Evolutionary conservation across 2,113 vertebrate genomes (phyloP), one percentile per base, ranked within the genome.

Genomic region (Zosterops lateralis): DNA sequence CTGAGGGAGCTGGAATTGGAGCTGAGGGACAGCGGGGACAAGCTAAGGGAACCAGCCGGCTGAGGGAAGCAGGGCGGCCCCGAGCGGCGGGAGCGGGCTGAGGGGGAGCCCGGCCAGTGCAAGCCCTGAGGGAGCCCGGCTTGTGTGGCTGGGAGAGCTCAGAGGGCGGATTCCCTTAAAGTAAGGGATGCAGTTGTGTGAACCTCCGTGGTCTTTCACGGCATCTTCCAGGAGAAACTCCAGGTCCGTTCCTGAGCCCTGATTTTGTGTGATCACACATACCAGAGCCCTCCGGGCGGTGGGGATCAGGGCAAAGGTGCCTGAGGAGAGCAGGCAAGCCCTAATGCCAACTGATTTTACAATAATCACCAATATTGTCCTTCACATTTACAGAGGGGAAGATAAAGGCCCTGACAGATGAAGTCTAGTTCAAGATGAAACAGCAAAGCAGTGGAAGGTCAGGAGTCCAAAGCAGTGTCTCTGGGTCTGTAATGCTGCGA

Each of bases 71-170:
- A 7, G 34, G 19, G 17, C 22, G 2, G 8, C 12, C 9, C 21
- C 40, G 61, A 84, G 53, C 17, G 25, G 10, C 54, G 19, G 14
- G 2, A 14, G 9, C 24, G 34, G 7, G 9, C 12, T 38, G 74
- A 84, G 29, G 22, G 10, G 6, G 7, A 60, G 20, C 15, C 10
- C 0, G 6, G 10, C 2, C 36, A 1, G 8, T 11, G 28, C 34
- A 8, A 28, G 40, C 28, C 10, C 28, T 22, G 22, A 38, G 21
- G 58, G 9, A 48, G 13, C 24, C 34, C 25, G 5, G 31, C 3
- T 73, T 16, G 4, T 76, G 26, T 6, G 6, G 15, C 28, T 44
- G 72, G 7, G 16, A 13, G 56, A 84, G n/a, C 29, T 10, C 19
- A 19, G 17, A 6, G 20, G 6, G 18, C 3, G 3, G 6, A 3